phyloP scores from a whole-genome alignment of 2,113 vertebrate genomes.

The Sorex araneus region DNA sequence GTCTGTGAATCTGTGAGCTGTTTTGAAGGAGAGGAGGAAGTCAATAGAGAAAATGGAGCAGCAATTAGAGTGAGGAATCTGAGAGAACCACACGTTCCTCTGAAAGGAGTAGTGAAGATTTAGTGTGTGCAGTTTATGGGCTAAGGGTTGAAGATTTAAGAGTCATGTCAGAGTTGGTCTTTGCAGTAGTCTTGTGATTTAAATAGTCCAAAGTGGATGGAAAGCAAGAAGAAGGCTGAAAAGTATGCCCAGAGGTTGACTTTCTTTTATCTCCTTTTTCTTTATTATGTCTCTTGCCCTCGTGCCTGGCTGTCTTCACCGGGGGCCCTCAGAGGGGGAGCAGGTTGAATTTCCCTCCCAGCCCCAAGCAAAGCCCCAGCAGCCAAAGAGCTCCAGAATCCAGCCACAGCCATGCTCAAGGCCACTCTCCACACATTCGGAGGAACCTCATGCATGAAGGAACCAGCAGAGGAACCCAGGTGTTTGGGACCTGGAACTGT shows the following conservation, averaged over 20 bases:
- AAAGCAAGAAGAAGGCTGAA: neutral
- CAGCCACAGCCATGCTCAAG: too few species aligned
- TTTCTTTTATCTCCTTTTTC: neutral
- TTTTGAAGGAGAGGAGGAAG: neutral
- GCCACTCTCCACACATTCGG: too few species aligned
- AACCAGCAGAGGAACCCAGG: too few species aligned
- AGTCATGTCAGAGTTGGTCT: neutral
- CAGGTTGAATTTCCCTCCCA: too few species aligned
- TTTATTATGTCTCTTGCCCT: neutral
- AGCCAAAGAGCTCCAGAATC: too few species aligned
- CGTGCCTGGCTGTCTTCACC: too few species aligned
- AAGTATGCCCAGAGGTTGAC: neutral
- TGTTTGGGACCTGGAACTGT: too few species aligned
- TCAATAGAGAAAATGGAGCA: neutral
- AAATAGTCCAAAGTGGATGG: neutral
- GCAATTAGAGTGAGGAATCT: neutral
- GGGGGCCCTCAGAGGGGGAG: too few species aligned
- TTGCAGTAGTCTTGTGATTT: slow-evolving; percentile 37
- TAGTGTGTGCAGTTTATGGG: neutral
- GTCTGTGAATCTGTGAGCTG: neutral
- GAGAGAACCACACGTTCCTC: neutral
- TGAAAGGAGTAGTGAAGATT: neutral
- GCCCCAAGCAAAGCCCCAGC: too few species aligned
- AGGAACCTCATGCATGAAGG: too few species aligned
- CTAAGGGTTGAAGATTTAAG: slow-evolving; percentile 42